A percentile compares a stretch with the other conserved stretches of the same genome.
Conservation (phyloP, 2,797 vertebrate species). For the Rhinichthys osculus region DNA sequence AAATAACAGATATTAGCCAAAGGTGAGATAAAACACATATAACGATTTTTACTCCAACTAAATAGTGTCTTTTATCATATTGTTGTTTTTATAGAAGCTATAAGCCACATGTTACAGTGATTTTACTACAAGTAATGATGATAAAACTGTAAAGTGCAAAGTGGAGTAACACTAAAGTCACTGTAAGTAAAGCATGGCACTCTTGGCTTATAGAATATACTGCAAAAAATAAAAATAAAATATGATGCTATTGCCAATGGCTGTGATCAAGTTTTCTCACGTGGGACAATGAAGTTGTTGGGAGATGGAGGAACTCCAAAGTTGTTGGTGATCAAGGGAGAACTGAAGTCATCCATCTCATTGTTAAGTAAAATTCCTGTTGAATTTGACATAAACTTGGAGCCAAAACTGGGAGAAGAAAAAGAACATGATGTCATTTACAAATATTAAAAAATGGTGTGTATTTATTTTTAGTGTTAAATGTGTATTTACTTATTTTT, state of each 20-base stretch:
- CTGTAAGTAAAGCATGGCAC: not conserved
- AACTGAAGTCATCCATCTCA: slow-evolving; percentile 98
- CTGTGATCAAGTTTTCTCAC: slow-evolving; percentile 67
- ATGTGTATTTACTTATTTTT: not conserved
- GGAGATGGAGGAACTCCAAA: slow-evolving; percentile 90
- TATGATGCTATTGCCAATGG: not conserved
- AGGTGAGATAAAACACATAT: not conserved
- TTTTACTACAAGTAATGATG: not conserved
- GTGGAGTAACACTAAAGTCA: not conserved
- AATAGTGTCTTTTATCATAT: not conserved
- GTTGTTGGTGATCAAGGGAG: slow-evolving; percentile 84
- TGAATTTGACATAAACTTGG: slow-evolving; percentile 84
- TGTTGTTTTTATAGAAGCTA: too few relatives aligned
- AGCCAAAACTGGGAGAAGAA: slow-evolving; percentile 86
- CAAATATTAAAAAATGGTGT: not conserved
- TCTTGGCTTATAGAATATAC: not conserved
- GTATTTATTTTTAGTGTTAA: not conserved
- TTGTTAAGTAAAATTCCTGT: slow-evolving; percentile 93
- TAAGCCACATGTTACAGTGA: not conserved
- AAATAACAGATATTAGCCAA: not conserved
- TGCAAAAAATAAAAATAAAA: not conserved
- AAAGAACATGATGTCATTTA: not conserved
- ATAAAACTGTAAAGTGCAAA: not conserved
- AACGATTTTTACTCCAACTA: not conserved
- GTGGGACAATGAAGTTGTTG: slow-evolving; percentile 92